These are phyloP conservation scores for Limnephilus lunatus DNA, from an alignment of 2,888 invertebrate species.

Conservation along the genomic window DNA sequence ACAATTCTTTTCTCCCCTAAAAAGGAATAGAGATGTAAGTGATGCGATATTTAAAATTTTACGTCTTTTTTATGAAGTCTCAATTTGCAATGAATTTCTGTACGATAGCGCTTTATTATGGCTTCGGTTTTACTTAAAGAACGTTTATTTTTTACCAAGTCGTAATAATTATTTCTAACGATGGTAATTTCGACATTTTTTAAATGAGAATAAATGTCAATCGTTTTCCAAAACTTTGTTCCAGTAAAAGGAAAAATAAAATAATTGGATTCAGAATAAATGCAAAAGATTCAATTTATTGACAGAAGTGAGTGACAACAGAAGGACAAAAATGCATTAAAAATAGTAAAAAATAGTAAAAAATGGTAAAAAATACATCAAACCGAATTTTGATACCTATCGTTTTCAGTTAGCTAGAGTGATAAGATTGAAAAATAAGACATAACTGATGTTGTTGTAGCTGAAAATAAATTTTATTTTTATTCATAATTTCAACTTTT, in stretches of 20 bases:
- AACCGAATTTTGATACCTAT: neutral
- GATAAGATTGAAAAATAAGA: too few species aligned
- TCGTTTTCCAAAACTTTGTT: neutral
- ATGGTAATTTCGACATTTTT: neutral
- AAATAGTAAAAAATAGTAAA: too few species aligned
- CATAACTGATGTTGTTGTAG: too few species aligned
- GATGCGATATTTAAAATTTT: conserved; percentile 49
- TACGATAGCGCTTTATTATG: conserved; percentile 32
- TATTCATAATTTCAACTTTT: too few species aligned
- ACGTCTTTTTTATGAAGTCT: conserved; percentile 47
- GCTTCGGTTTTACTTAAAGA: conserved; percentile 24
- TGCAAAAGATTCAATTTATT: neutral
- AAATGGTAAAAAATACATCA: neutral
- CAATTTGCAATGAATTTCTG: conserved; percentile 48
- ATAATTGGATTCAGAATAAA: neutral
- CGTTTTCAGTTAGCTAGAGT: neutral
- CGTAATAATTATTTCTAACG: neutral
- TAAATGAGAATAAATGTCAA: neutral
- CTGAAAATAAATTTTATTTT: too few species aligned
- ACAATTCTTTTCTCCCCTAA: conserved; percentile 25
- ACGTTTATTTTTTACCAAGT: conserved; percentile 12
- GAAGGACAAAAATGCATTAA: neutral
- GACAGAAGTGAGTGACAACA: neutral
- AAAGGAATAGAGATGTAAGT: conserved; percentile 41
- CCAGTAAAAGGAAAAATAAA: neutral